Percentiles rank a stretch among this genome's conserved stretches.
Evolutionary conservation across 1,140 invertebrate species (phyloP).

Genomic region (Temnothorax curvispinosus): DNA sequence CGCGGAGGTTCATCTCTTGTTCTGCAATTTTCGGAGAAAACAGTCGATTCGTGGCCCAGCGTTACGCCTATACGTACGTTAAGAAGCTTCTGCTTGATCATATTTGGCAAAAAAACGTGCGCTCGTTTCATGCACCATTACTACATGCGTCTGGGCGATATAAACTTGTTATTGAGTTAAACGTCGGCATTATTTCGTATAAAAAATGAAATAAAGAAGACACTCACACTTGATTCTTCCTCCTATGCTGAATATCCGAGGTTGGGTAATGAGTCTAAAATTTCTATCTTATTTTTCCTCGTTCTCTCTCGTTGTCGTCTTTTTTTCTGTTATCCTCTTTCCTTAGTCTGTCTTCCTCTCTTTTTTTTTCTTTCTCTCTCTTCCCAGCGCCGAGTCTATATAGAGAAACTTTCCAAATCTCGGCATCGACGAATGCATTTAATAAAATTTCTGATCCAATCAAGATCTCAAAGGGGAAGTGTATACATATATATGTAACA

Average conservation of each 20-base stretch:
- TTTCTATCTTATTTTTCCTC: conserved; percentile 56
- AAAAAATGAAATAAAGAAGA: conserved; percentile 74
- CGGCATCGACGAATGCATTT: conserved; percentile 61
- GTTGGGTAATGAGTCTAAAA: conserved; percentile 74
- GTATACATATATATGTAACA: background rate
- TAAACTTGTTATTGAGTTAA: conserved; percentile 66
- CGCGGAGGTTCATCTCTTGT: background rate
- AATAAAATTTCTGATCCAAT: conserved; percentile 62
- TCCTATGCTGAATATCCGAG: conserved; percentile 38
- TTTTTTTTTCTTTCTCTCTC: conserved; percentile 28
- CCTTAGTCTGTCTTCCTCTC: background rate
- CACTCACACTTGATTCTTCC: conserved; percentile 71
- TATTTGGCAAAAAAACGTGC: conserved; percentile 66
- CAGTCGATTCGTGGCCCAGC: background rate
- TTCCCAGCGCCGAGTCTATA: background rate
- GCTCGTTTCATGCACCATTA: conserved; percentile 70
- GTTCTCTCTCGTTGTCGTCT: conserved; percentile 7
- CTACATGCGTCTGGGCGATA: conserved; percentile 69
- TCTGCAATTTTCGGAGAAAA: conserved; percentile 34
- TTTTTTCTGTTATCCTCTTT: background rate
- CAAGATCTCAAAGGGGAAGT: background rate
- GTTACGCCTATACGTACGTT: background rate
- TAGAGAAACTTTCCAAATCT: conserved; percentile 63
- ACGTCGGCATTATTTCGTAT: conserved; percentile 69
- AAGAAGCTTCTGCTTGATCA: conserved; percentile 62